These are phyloP conservation scores for Syngnathus scovelli DNA, from an alignment of 2,113 vertebrate genomes.

Conservation along the genomic window DNA sequence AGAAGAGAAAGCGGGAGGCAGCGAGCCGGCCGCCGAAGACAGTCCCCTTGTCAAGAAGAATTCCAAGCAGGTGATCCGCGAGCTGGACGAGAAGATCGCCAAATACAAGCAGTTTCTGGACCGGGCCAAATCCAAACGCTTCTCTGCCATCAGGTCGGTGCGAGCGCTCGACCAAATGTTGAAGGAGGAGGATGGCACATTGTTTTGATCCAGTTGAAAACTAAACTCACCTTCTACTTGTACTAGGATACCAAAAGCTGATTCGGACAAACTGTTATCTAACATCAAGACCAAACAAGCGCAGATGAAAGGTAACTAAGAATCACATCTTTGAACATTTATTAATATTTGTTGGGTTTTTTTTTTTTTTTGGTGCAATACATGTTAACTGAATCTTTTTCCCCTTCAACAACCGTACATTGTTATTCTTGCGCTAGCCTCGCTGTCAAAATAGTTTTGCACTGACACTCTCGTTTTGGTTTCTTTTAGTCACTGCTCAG, in stretches of 20 bases:
- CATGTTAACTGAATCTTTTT: too few species aligned
- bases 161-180: not conserved
- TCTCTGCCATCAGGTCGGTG: slow-evolving; percentile 87
- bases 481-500: slow-evolving; percentile 44
- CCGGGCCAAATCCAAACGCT: slow-evolving; percentile 88
- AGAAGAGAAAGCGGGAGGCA: slow-evolving; percentile 26
- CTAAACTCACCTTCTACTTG: slow-evolving; percentile 14
- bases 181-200: too few species aligned
- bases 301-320: slow-evolving; percentile 68
- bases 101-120: slow-evolving; percentile 92
- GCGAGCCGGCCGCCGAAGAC: slow-evolving; percentile 19
- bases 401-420: too few species aligned
- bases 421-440: not conserved
- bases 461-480: slow-evolving; percentile 17
- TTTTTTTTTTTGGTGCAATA: not conserved
- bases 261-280: slow-evolving; percentile 77
- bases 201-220: not conserved
- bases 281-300: slow-evolving; percentile 62
- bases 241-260: slow-evolving; percentile 83
- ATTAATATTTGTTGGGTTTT: not conserved
- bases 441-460: not conserved
- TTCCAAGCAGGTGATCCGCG: slow-evolving; percentile 72
- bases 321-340: not conserved
- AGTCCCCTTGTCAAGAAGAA: slow-evolving; percentile 30
- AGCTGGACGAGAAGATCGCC: slow-evolving; percentile 88